Conservation (phyloP, 2,888 invertebrate species). For the Pristionchus entomophagus region DNA sequence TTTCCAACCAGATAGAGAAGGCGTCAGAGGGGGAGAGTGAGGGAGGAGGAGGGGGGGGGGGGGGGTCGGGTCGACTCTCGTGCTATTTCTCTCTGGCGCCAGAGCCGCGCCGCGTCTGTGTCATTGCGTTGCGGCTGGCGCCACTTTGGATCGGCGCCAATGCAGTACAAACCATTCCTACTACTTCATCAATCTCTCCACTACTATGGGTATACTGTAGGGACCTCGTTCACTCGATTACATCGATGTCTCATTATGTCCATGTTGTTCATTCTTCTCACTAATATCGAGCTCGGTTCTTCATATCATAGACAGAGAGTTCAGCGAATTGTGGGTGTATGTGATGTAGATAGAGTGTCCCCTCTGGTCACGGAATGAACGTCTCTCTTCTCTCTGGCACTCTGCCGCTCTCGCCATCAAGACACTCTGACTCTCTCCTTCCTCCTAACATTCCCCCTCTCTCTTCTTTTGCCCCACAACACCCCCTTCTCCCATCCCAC, state of each 20-base stretch:
- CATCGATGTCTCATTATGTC: no score
- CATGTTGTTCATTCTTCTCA: no score
- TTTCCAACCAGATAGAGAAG: neutral
- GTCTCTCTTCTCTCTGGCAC: no score
- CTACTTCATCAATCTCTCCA: neutral
- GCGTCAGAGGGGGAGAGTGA: neutral
- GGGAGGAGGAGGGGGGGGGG: neutral
- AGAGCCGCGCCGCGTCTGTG: slow-evolving; percentile 1
- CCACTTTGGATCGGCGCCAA: neutral
- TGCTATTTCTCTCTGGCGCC: slow-evolving; percentile 18
- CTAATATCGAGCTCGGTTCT: no score
- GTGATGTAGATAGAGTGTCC: no score
- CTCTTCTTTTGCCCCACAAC: neutral
- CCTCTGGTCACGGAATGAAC: neutral
- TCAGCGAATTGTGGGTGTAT: no score
- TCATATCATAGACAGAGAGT: no score
- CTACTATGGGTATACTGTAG: neutral
- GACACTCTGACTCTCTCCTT: neutral
- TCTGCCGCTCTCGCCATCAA: neutral
- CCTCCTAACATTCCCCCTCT: neutral
- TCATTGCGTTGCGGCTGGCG: slow-evolving; percentile 11
- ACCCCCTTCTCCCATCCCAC: slow-evolving; percentile 21
- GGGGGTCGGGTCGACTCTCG: neutral
- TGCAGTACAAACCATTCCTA: neutral
- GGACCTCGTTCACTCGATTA: no score